Evolutionary conservation across 2,797 vertebrate genomes (phyloP), one percentile per base, ranked within the genome.

Genomic region (Micropoecilia bifurca): DNA sequence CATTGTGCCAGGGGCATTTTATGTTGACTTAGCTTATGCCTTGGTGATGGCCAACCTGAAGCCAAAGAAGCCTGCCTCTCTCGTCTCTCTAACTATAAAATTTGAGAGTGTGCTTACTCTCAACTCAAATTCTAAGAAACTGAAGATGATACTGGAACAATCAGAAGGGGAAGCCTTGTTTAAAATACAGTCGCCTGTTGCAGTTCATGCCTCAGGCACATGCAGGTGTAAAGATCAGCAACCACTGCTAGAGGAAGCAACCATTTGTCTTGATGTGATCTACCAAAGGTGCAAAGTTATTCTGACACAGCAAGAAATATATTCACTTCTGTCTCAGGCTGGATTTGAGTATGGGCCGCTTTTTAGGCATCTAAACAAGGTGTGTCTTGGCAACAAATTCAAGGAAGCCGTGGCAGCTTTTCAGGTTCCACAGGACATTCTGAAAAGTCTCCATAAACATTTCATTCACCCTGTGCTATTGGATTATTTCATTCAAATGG

Each of bases 401-500:
- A 96, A 94, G 46, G 97, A 98, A 94, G 96, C 95, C 33, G 90
- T 97, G 77, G 91, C 96, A 61, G 81, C 66, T 46, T 87, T 98
- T 16, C 93, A 80, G 59, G 95, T 97, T 74, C 94, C 95, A 4
- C 80, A 86, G 80, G 93, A 96, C 80, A 87, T 95, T 0, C 0
- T 89, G 30, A 83, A 77, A 61, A 86, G 96, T 77, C 93, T 98
- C 75, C 86, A 96, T 85, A 93, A 96, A 50, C 96, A 95, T 89
- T 95, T 88, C 71, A 92, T 98, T 78, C 97, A 98, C 79, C 97
- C 97, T 20, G 96, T 97, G 69, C 63, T 98, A 8, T 89, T 98
- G 0, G 97, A 98, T 90, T 96, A 91, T 83, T 97, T 97, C 80
- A 80, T 98, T 80, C 97, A 98, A 93, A 97, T 97, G 96, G 94